Percentiles rank a stretch among this genome's conserved stretches.
phyloP scores from a whole-genome alignment of 1,140 invertebrate genomes.

The Drosophila saltans region DNA sequence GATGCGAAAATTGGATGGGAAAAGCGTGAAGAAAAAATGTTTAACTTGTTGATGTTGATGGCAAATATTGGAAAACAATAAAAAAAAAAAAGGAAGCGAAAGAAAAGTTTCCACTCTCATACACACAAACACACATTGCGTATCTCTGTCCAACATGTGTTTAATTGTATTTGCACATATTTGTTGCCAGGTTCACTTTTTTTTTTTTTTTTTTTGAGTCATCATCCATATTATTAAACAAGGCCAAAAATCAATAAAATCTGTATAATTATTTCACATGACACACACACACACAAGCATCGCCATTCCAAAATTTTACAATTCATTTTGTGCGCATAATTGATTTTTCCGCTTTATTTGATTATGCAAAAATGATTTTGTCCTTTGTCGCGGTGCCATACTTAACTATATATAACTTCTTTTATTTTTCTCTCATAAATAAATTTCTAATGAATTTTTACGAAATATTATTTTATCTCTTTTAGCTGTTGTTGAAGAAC shows the following conservation, averaged over 20 bases:
- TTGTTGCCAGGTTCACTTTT: slow-evolving; percentile 2
- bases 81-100: neutral
- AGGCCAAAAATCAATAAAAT: slow-evolving; percentile 50
- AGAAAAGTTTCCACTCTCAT: neutral
- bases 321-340: slow-evolving; percentile 54
- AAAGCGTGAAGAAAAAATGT: slow-evolving; percentile 36
- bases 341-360: slow-evolving; percentile 67
- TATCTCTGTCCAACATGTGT: slow-evolving; percentile 35
- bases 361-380: slow-evolving; percentile 54
- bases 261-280: slow-evolving; percentile 36
- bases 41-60: slow-evolving; percentile 69
- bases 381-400: slow-evolving; percentile 2
- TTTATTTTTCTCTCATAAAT: slow-evolving; percentile 30
- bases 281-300: too few species aligned
- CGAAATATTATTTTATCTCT: slow-evolving; percentile 61
- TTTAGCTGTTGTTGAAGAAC: slow-evolving; percentile 87
- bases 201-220: slow-evolving; percentile 11
- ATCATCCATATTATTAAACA: slow-evolving; percentile 29
- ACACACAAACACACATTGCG: neutral
- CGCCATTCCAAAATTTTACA: slow-evolving; percentile 39
- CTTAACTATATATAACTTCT: neutral
- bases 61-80: slow-evolving; percentile 50
- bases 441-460: slow-evolving; percentile 26
- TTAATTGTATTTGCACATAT: slow-evolving; percentile 45
- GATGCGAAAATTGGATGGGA: slow-evolving; percentile 2